Base-by-base conservation (phyloP, 2,888 invertebrate species). In the Balanococcus diminutus region DNA sequence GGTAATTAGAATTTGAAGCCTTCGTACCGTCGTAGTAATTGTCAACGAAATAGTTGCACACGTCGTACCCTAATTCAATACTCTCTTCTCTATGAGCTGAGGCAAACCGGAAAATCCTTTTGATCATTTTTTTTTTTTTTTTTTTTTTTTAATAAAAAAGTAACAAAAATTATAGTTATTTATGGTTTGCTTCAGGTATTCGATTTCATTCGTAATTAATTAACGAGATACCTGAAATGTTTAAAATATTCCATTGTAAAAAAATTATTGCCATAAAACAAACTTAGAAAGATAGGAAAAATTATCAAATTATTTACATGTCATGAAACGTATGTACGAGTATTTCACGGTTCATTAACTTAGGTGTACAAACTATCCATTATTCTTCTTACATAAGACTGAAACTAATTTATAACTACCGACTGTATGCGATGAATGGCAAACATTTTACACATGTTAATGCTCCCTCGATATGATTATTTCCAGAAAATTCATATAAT, bases 41-140 rank as follows among this genome's bases (percentile, higher is more conserved):
- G 84, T 61, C 61, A 84, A 75, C 84, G 84, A 84, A 36, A 72
- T 56, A 67, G 39, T 61, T 61, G 84, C 84, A 56, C 31, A 84
- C 72, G 72, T 84, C 84, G 39, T 56, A 67, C 84, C 84, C 84
- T 84, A 84, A 22, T 72, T 84, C 84, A 32, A 84, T 32, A 31
- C 61, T 14, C 61, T 84, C 84, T 84, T 84, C 84, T 84, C 51
- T 82, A 51, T 19, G 32, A 8, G 31, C 61, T 11, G 84, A 61
- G 16, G 84, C 36, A 11, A 39, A 28, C 39, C 84, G 61, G 61
- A 84, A 84, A 72, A 84, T 56, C 36, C 72, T 61, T 84, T 72
- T 84, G 67, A 84, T 32, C 84, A 84, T 84, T 67, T 56, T 82
- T 31, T 25, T 4, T 51, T 56, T 61, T 67, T 39, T 84, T 67